A percentile compares a stretch with the other conserved stretches of the same genome.
Conservation (phyloP, 2,888 invertebrate species). For the Notodonta dromedarius region DNA sequence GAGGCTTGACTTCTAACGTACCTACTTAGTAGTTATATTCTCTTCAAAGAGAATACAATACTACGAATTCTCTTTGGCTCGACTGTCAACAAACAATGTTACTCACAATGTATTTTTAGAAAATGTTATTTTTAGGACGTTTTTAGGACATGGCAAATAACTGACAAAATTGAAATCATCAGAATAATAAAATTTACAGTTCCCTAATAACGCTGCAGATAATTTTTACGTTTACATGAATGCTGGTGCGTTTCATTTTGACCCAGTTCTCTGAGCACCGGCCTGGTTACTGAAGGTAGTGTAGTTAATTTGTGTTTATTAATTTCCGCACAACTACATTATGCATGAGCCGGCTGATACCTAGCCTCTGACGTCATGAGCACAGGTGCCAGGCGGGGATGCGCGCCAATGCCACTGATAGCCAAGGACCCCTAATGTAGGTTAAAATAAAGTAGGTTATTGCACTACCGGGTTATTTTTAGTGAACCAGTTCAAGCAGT, state of each 20-base stretch:
- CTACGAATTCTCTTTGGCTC: neutral
- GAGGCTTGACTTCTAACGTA: neutral
- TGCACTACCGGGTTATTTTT: conserved; percentile 74
- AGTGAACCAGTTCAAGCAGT: conserved; percentile 70
- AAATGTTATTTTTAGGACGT: conserved; percentile 3
- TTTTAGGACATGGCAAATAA: conserved; percentile 20
- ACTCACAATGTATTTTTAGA: neutral
- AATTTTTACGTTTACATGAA: conserved; percentile 33
- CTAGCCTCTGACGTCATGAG: conserved; percentile 72
- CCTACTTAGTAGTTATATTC: too few species aligned
- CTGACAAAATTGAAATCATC: conserved; percentile 32
- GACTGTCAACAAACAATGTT: conserved; percentile 3
- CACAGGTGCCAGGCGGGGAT: conserved; percentile 76
- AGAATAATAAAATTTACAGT: conserved; percentile 26
- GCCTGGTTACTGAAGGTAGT: conserved; percentile 65
- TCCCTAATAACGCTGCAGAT: conserved; percentile 13
- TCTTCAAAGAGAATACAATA: too few species aligned
- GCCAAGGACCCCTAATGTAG: conserved; percentile 76
- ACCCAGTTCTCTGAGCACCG: conserved; percentile 63
- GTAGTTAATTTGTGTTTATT: conserved; percentile 69
- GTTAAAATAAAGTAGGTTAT: conserved; percentile 83
- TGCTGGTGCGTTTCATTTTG: conserved; percentile 55
- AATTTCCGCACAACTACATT: conserved; percentile 72
- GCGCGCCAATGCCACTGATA: conserved; percentile 70
- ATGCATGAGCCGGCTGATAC: conserved; percentile 60